These are phyloP conservation scores for Gymnodraco acuticeps DNA, from an alignment of 2,797 vertebrate genomes.

Conservation along the genomic window DNA sequence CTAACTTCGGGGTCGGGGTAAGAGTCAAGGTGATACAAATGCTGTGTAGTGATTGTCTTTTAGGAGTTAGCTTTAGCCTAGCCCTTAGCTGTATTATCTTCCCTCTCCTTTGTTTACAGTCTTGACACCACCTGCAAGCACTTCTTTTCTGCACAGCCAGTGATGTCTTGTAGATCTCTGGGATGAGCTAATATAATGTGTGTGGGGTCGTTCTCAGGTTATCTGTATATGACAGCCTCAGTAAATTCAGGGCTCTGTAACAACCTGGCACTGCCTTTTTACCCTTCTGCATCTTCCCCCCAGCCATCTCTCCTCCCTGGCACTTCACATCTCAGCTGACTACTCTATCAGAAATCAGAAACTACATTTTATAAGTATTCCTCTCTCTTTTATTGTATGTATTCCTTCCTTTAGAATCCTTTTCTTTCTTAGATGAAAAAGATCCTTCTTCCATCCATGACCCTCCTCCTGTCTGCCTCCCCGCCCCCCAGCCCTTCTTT, in stretches of 20 bases:
- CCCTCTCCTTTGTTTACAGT: neutral
- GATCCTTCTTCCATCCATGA: neutral
- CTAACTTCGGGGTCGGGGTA: too few species aligned
- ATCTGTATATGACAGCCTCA: constrained; percentile 45
- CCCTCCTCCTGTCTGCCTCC: constrained; percentile 16
- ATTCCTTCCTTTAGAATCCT: neutral
- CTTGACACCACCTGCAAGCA: neutral
- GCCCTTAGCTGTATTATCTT: neutral
- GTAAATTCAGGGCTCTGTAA: constrained; percentile 53
- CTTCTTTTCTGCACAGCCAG: neutral
- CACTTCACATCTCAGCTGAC: constrained; percentile 19
- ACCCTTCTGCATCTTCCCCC: constrained; percentile 5
- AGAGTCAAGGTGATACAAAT: neutral
- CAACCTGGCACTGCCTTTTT: constrained; percentile 42
- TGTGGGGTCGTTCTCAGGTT: constrained; percentile 53
- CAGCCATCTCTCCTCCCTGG: constrained; percentile 42
- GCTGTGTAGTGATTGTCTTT: neutral
- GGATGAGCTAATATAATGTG: constrained; percentile 8
- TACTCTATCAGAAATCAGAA: neutral
- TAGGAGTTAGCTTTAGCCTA: neutral
- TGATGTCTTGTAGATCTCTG: neutral
- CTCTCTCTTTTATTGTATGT: constrained; percentile 16
- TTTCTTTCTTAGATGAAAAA: constrained; percentile 15
- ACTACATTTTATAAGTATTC: neutral
- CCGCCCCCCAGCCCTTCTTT: constrained; percentile 34